Evolutionary conservation across 2,797 vertebrate genomes (phyloP).

Genomic region (Xiphorhynchus erythropygius): DNA sequence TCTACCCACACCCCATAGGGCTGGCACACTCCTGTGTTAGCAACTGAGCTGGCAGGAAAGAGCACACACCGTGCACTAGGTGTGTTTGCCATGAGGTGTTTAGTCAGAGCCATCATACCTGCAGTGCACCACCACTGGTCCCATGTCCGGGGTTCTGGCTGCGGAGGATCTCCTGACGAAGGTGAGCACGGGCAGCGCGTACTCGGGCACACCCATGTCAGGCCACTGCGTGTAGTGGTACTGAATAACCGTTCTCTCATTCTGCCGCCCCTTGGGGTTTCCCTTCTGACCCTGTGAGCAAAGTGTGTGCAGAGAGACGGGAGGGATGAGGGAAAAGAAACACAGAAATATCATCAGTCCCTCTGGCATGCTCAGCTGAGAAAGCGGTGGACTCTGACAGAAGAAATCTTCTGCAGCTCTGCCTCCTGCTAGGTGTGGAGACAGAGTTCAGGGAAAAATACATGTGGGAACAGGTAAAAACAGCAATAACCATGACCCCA

Average conservation of each 20-base stretch:
- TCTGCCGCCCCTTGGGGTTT: conserved; percentile 88
- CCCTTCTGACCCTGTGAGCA: conserved; percentile 86
- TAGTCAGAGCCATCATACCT: conserved; percentile 78
- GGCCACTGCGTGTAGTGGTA: conserved; percentile 99
- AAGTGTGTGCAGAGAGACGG: neutral
- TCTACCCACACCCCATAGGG: neutral
- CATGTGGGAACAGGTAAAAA: neutral
- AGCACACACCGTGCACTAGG: neutral
- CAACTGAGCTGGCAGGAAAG: neutral
- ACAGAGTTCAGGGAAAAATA: conserved; percentile 13
- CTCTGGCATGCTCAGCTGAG: neutral
- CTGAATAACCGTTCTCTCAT: conserved; percentile 90
- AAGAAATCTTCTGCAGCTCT: neutral
- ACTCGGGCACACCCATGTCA: conserved; percentile 98
- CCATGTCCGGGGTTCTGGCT: conserved; percentile 83
- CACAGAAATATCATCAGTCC: neutral
- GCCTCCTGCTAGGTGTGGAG: conserved; percentile 27
- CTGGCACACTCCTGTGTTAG: neutral
- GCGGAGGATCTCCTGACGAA: conserved; percentile 94
- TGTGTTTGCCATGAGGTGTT: neutral
- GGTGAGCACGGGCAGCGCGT: conserved; percentile 94
- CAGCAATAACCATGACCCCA: neutral
- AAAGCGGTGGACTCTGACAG: neutral
- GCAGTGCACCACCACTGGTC: conserved; percentile 96
- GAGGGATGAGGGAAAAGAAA: neutral